Percentiles rank a stretch among this genome's conserved stretches.
Evolutionary conservation across 2,797 vertebrate genomes (phyloP).

Genomic region (Pelodytes ibericus): DNA sequence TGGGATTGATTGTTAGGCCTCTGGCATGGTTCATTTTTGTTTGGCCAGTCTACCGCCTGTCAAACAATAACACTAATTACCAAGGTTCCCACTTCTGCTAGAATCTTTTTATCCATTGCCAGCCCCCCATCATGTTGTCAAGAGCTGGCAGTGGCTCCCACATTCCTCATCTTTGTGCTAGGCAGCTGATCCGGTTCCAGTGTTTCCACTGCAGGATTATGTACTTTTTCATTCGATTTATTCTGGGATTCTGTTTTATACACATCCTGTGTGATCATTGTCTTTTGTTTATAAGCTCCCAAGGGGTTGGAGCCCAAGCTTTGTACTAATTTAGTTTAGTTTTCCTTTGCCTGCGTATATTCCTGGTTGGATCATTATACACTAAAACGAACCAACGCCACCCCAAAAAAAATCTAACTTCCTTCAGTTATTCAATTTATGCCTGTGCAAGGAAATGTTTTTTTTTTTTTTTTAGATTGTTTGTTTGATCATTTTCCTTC

Average conservation of each 20-base stretch:
- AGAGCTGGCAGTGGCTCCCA: not conserved
- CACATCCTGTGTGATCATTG: not conserved
- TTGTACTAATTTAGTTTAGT: not conserved
- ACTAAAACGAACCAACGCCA: too few species aligned
- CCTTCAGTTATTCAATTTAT: not conserved
- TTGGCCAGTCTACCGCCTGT: too few species aligned
- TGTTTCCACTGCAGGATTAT: not conserved
- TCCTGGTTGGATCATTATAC: not conserved
- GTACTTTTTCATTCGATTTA: not conserved
- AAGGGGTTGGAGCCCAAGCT: not conserved
- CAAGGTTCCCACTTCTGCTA: not conserved
- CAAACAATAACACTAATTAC: slow-evolving; percentile 9
- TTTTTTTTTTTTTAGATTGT: too few species aligned
- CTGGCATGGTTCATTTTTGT: not conserved
- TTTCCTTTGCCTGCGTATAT: not conserved
- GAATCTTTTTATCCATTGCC: not conserved
- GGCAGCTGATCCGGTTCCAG: not conserved
- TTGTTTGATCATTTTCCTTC: too few species aligned
- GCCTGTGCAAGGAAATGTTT: too few species aligned
- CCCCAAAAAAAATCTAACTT: not conserved
- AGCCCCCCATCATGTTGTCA: slow-evolving; percentile 6
- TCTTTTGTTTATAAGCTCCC: not conserved
- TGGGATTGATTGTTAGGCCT: not conserved
- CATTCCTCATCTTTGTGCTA: slow-evolving; percentile 8
- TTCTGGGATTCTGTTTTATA: not conserved